phyloP scores from a whole-genome alignment of 2,113 vertebrate genomes.

The Sebastes fasciatus region DNA sequence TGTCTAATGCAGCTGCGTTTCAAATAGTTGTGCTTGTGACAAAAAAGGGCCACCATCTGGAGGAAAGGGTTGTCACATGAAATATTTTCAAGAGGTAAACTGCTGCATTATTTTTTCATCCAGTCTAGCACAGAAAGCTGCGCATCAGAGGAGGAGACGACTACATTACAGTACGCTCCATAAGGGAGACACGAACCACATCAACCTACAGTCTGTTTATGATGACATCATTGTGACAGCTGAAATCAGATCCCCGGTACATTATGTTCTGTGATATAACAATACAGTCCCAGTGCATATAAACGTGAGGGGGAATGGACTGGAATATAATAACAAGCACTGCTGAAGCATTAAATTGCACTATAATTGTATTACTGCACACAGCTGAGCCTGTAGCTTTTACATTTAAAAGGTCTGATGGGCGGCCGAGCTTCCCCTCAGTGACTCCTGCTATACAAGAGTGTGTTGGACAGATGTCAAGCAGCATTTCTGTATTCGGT shows the following conservation, averaged over 20 bases:
- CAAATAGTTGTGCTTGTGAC: constrained; percentile 28
- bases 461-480: constrained; percentile 44
- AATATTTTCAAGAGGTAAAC: constrained; percentile 47
- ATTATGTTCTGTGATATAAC: constrained; percentile 46
- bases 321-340: constrained; percentile 28
- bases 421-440: constrained; percentile 24
- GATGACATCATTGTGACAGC: constrained; percentile 59
- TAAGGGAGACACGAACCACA: constrained; percentile 63
- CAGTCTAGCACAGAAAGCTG: constrained; percentile 2
- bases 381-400: constrained; percentile 36
- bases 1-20: constrained; percentile 44
- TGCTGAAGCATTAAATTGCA: constrained; percentile 51
- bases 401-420: constrained; percentile 42
- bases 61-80: constrained; percentile 25
- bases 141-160: constrained; percentile 41
- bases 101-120: constrained; percentile 20
- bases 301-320: constrained; percentile 13
- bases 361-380: constrained; percentile 42
- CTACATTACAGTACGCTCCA: constrained; percentile 44
- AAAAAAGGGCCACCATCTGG: constrained; percentile 40
- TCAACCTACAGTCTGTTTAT: constrained; percentile 34
- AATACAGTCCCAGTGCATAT: not conserved
- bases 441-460: constrained; percentile 16
- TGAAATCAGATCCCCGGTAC: constrained; percentile 49
- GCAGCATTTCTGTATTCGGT: constrained; percentile 25